Evolutionary conservation across 2,113 vertebrate genomes (phyloP).

Genomic region (Stercorarius parasiticus): DNA sequence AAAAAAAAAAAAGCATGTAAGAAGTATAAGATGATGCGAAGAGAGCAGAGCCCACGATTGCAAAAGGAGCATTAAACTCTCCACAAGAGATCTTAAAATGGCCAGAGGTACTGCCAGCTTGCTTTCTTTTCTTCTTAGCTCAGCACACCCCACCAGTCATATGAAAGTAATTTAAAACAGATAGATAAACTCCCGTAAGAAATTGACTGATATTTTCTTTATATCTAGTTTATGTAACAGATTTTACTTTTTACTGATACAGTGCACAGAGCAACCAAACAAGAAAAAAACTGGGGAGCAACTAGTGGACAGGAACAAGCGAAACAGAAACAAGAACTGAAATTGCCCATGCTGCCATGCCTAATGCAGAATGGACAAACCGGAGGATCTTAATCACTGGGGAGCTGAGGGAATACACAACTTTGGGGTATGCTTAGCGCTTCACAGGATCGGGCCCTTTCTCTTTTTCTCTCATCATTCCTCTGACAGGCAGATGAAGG

Average conservation of each 20-base stretch:
- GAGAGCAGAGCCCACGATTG: not conserved
- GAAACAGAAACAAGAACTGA: not conserved
- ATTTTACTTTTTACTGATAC: not conserved
- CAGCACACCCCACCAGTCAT: constrained; percentile 29
- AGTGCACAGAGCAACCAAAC: not conserved
- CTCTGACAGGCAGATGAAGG: not conserved
- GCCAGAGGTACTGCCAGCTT: not conserved
- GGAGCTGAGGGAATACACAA: not conserved
- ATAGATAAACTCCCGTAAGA: constrained; percentile 8
- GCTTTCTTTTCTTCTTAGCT: constrained; percentile 60
- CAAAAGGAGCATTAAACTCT: constrained; percentile 34
- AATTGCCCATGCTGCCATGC: not conserved
- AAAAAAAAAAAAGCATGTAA: not conserved
- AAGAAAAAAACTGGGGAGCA: not conserved
- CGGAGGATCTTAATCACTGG: not conserved
- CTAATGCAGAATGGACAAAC: not conserved
- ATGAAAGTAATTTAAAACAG: constrained; percentile 59
- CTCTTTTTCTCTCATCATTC: rapidly evolving
- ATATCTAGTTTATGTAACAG: not conserved
- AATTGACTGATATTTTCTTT: not conserved
- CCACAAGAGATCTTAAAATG: not conserved
- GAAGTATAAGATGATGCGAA: not conserved
- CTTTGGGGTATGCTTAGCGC: not conserved
- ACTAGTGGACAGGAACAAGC: not conserved
- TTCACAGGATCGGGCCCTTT: rapidly evolving